phyloP scores from a whole-genome alignment of 2,113 vertebrate species.

The Xiphophorus couchianus region DNA sequence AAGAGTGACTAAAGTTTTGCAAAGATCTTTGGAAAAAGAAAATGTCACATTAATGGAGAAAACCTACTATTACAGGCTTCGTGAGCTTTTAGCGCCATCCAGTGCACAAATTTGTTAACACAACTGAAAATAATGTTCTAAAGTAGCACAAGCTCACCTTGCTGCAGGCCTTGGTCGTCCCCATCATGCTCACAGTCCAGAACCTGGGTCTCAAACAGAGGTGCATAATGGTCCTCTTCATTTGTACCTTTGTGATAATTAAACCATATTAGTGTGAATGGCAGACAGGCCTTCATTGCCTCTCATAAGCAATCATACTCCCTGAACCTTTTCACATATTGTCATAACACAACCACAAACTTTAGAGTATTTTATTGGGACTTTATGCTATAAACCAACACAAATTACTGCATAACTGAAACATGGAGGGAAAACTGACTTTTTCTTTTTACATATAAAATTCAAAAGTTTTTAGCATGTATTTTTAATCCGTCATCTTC shows the following conservation, averaged over 20 bases:
- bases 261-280: neutral
- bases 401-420: too few relatives aligned
- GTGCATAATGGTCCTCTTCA: slow-evolving; percentile 62
- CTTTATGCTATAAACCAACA: neutral
- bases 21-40: neutral
- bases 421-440: too few relatives aligned
- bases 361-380: neutral
- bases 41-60: neutral
- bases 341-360: neutral
- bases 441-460: neutral
- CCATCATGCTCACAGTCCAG: slow-evolving; percentile 73
- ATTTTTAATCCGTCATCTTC: neutral
- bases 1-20: neutral
- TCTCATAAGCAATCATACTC: neutral
- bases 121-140: neutral
- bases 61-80: neutral
- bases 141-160: slow-evolving; percentile 54
- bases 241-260: slow-evolving; percentile 33
- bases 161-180: slow-evolving; percentile 14
- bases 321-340: neutral
- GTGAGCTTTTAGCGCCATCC: slow-evolving; percentile 63
- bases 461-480: neutral
- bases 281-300: neutral
- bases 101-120: slow-evolving; percentile 44
- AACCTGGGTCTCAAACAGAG: slow-evolving; percentile 84